These are phyloP conservation scores for Enteromius radiatus DNA, from an alignment of 2,797 vertebrate genomes.

Conservation along the genomic window DNA sequence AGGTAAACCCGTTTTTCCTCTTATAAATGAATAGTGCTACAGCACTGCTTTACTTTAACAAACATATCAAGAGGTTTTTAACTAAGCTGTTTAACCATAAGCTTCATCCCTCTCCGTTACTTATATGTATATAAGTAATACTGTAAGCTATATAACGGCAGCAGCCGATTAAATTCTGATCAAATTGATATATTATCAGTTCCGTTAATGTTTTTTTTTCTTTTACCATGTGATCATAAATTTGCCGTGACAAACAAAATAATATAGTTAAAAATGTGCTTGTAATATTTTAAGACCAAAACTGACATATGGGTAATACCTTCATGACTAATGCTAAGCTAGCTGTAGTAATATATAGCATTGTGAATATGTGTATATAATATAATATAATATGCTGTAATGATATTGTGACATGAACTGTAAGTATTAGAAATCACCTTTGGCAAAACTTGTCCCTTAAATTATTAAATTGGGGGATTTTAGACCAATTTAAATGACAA, in stretches of 20 bases:
- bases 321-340: not conserved
- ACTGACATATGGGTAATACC: not conserved
- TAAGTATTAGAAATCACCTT: not conserved
- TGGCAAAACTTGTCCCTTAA: not conserved
- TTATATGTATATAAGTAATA: no score
- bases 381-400: not conserved
- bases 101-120: not conserved
- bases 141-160: not conserved
- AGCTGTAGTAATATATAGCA: not conserved
- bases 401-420: not conserved
- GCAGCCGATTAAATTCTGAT: not conserved
- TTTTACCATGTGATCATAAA: not conserved
- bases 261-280: not conserved
- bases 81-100: not conserved
- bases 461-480: not conserved
- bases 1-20: not conserved
- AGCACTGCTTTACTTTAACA: not conserved
- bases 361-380: no score
- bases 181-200: not conserved
- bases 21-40: not conserved
- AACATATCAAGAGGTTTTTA: not conserved
- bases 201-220: not conserved
- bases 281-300: not conserved
- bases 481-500: not conserved
- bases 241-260: no score